phyloP scores from a whole-genome alignment of 2,113 vertebrate genomes.

The Helogale parvula region DNA sequence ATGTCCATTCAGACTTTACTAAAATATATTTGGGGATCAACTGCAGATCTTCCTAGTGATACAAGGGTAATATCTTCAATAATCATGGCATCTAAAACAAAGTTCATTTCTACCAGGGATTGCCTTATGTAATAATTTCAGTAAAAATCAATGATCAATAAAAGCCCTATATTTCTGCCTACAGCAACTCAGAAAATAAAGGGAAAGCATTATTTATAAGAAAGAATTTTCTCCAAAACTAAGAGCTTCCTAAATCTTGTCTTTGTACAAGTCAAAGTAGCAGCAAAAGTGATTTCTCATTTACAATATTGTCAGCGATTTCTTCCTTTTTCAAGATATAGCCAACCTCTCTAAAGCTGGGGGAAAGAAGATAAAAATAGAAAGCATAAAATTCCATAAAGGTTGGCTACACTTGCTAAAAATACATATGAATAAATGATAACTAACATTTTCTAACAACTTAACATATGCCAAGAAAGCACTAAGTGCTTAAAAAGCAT shows the following conservation, averaged over 20 bases:
- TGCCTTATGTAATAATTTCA: background rate
- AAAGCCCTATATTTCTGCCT: background rate
- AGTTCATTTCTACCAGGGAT: background rate
- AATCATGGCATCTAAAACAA: background rate
- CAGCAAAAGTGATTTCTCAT: background rate
- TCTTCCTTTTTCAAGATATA: background rate
- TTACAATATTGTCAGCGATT: background rate
- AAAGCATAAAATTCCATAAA: background rate
- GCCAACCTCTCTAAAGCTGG: background rate
- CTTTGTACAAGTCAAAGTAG: conserved; percentile 1
- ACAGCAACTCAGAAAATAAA: background rate
- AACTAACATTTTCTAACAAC: conserved; percentile 15
- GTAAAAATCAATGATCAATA: background rate
- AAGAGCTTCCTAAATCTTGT: background rate
- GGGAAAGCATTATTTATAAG: background rate
- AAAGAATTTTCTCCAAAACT: background rate
- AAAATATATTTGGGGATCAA: background rate
- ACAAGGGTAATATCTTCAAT: conserved; percentile 26
- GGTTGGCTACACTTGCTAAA: conserved; percentile 1
- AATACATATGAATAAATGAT: background rate
- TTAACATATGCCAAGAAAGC: background rate
- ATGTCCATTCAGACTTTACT: background rate
- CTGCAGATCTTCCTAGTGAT: background rate
- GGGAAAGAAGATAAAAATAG: background rate
- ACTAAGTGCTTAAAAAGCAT: background rate